Percentiles rank a stretch among this genome's conserved stretches.
Conservation (phyloP, 1,140 invertebrate species). For the Sycophila sp. region DNA sequence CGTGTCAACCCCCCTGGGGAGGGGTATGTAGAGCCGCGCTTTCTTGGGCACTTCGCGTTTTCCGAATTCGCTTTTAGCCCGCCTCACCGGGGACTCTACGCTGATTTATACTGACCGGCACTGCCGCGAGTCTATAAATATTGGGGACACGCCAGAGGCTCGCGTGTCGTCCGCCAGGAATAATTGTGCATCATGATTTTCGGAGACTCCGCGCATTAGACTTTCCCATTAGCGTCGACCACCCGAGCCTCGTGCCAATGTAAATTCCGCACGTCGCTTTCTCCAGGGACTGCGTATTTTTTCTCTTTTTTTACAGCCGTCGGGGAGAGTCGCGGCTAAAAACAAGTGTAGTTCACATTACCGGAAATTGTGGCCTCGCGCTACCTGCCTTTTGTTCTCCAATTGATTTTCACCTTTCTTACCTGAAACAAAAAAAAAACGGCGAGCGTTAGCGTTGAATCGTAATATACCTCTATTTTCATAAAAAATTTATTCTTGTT, state of each 20-base stretch:
- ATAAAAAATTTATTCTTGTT: too few relatives aligned
- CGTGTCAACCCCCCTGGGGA: constrained; percentile 1
- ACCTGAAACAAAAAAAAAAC: constrained; percentile 22
- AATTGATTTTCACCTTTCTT: not conserved
- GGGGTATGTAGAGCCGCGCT: not conserved
- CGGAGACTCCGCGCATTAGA: too few relatives aligned
- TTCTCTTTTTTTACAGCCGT: too few relatives aligned
- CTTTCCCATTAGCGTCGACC: too few relatives aligned
- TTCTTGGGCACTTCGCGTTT: not conserved
- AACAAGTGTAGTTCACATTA: constrained; percentile 13
- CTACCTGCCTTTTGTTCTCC: not conserved
- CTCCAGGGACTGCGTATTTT: too few relatives aligned
- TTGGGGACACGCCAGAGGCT: not conserved
- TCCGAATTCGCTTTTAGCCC: not conserved
- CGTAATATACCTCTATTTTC: too few relatives aligned
- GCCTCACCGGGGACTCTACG: not conserved
- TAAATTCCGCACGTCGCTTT: too few relatives aligned
- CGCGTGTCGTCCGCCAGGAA: not conserved
- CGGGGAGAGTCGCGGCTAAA: too few relatives aligned
- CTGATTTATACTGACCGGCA: too few relatives aligned
- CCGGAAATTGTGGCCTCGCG: not conserved
- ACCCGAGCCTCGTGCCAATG: too few relatives aligned
- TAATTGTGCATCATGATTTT: not conserved
- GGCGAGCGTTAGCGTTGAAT: too few relatives aligned
- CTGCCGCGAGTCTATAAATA: constrained; percentile 19